Conservation (phyloP, 2,113 vertebrate genomes). For the Anas platyrhynchos region DNA sequence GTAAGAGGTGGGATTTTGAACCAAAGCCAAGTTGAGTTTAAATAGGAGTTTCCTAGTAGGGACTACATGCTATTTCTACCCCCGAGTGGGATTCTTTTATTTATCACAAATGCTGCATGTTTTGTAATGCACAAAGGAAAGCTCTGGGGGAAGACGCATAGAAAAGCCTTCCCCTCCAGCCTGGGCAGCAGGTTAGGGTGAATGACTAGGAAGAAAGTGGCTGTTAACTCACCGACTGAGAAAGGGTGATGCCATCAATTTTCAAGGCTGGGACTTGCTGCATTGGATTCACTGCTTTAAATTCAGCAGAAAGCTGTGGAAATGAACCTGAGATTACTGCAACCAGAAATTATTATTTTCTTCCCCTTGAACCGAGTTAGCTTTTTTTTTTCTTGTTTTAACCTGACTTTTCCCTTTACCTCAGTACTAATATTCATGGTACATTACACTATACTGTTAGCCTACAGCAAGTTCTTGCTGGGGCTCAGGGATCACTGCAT, state of each 20-base stretch:
- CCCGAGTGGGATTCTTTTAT: not conserved
- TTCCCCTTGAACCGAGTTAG: not conserved
- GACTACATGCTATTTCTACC: not conserved
- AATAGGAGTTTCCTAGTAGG: not conserved
- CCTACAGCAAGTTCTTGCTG: not conserved
- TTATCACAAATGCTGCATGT: not conserved
- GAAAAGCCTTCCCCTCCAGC: not conserved
- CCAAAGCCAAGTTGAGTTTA: not conserved
- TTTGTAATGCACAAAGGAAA: not conserved
- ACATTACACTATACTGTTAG: not conserved
- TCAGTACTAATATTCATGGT: not conserved
- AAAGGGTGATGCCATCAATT: slow-evolving; percentile 89
- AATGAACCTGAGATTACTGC: slow-evolving; percentile 30
- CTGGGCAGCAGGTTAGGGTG: not conserved
- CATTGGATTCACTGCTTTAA: slow-evolving; percentile 92
- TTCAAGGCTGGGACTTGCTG: slow-evolving; percentile 91
- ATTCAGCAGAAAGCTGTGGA: slow-evolving; percentile 84
- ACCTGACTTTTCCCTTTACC: not conserved
- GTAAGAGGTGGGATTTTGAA: not conserved
- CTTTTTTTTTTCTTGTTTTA: not conserved
- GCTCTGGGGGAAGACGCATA: not conserved
- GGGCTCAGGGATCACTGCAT: not conserved
- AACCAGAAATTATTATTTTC: not conserved
- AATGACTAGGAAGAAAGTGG: not conserved
- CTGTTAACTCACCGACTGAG: slow-evolving; percentile 88